Evolutionary conservation across 2,888 invertebrate genomes (phyloP), one percentile per base, ranked within the genome.

Genomic region (Hydraecia micacea): DNA sequence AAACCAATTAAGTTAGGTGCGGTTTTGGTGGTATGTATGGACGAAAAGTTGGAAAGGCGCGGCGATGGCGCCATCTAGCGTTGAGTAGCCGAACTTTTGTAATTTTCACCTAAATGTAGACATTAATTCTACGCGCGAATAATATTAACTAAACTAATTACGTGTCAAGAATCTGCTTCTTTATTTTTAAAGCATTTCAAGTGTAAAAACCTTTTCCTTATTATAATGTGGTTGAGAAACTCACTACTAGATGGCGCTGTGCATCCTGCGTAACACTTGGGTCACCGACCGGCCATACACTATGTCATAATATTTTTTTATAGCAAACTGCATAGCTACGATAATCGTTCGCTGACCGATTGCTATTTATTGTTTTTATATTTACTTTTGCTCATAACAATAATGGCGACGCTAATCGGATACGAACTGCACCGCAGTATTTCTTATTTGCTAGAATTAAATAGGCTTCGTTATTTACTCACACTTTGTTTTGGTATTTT

Each of bases 271-370:
- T 77, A 74, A 86, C 79, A 75, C 63, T 70, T 68, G 60, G 89
- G 84, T 89, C 88, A 84, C 63, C 79, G 87, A 83, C 86, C 88
- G 84, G 75, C 80, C 80, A 74, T 60, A 77, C 68, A 78, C 83
- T 89, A 88, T 86, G 87, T 87, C 88, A 89, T 90, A 85, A 86
- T 68, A 81, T 85, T 88, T 92, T 92, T 91, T 93, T 91, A 92
- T 91, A 90, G 87, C 68, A 73, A 77, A 88, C 79, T 84, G 86
- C 85, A 85, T 87, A 86, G 85, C 85, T 80, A 79, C 84, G 77
- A 87, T 94, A 94, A 95, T 94, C 95, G 95, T 92, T 36, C 95
- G 79, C 86, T 93, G 94, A 93, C 95, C 92, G 92, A 91, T 91
- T 91, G 89, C 84, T 82, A 83, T 90, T 90, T 90, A 90, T 91